A percentile compares a stretch with the other conserved stretches of the same genome.
These are phyloP conservation scores for Temnothorax longispinosus DNA, from an alignment of 1,140 invertebrate genomes.

Conservation along the genomic window DNA sequence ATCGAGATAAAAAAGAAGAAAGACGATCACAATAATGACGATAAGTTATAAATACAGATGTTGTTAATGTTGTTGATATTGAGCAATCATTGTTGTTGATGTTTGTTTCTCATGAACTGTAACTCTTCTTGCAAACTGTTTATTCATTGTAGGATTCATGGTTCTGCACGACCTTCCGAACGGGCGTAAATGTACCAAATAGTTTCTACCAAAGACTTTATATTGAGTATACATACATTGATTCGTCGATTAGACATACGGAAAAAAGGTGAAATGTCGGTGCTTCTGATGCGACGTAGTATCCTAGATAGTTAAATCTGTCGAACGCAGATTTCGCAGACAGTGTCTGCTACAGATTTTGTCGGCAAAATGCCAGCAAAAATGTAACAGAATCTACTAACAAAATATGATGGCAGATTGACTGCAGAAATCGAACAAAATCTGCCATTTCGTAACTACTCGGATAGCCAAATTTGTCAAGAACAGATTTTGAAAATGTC, in stretches of 20 bases:
- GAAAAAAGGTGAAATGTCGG: constrained; percentile 20
- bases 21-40: constrained; percentile 77
- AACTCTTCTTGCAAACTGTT: constrained; percentile 73
- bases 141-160: constrained; percentile 75
- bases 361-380: neutral
- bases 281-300: constrained; percentile 31
- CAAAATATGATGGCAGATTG: neutral
- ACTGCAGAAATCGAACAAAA: neutral
- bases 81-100: constrained; percentile 81
- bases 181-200: constrained; percentile 74
- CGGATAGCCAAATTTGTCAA: neutral
- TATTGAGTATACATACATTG: constrained; percentile 26
- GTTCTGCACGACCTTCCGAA: constrained; percentile 74
- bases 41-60: constrained; percentile 78
- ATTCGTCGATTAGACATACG: constrained; percentile 45
- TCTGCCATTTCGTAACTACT: neutral
- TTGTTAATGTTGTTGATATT: constrained; percentile 83
- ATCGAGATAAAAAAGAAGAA: constrained; percentile 58
- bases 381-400: neutral
- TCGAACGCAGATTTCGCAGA: neutral
- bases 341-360: neutral
- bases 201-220: constrained; percentile 75
- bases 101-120: constrained; percentile 79
- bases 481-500: too few species aligned
- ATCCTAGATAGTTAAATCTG: neutral